These are phyloP conservation scores for Samia ricini DNA, from an alignment of 1,140 invertebrate genomes.

Conservation along the genomic window DNA sequence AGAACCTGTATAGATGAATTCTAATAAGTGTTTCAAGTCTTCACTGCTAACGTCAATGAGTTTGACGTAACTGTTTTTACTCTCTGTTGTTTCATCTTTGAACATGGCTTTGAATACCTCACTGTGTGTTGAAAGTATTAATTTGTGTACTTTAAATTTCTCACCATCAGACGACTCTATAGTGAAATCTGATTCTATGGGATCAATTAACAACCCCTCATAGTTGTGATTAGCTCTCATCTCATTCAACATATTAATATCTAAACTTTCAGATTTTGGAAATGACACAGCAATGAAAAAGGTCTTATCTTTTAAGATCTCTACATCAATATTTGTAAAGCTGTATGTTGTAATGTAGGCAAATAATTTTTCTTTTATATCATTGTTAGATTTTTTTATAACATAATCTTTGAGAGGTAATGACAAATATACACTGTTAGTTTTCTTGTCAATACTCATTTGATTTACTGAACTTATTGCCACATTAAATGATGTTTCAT, in stretches of 20 bases:
- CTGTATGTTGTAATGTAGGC: slow-evolving; percentile 54
- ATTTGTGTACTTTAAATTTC: slow-evolving; percentile 58
- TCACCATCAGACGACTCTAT: slow-evolving; percentile 59
- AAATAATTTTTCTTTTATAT: background rate
- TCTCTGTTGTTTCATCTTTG: slow-evolving; percentile 62
- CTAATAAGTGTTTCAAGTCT: slow-evolving; percentile 46
- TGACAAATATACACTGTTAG: slow-evolving; percentile 33
- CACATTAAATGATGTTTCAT: slow-evolving; percentile 36
- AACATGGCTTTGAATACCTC: slow-evolving; percentile 72
- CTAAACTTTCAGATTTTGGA: slow-evolving; percentile 4
- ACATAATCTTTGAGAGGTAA: slow-evolving; percentile 31
- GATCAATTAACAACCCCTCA: slow-evolving; percentile 47
- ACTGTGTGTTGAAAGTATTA: slow-evolving; percentile 49
- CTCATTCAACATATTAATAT: slow-evolving; percentile 25
- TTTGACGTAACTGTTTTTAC: slow-evolving; percentile 55
- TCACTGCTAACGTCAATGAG: slow-evolving; percentile 56
- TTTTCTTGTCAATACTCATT: slow-evolving; percentile 43
- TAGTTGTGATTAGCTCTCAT: slow-evolving; percentile 46
- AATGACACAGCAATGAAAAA: slow-evolving; percentile 51
- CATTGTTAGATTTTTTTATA: slow-evolving; percentile 26
- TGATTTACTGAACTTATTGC: slow-evolving; percentile 37
- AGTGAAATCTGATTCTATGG: slow-evolving; percentile 55
- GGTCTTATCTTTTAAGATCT: slow-evolving; percentile 45
- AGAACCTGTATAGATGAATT: slow-evolving; percentile 64
- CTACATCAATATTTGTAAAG: slow-evolving; percentile 54